These are phyloP conservation scores for Psittacula echo DNA, from an alignment of 2,797 vertebrate genomes.

Conservation along the genomic window DNA sequence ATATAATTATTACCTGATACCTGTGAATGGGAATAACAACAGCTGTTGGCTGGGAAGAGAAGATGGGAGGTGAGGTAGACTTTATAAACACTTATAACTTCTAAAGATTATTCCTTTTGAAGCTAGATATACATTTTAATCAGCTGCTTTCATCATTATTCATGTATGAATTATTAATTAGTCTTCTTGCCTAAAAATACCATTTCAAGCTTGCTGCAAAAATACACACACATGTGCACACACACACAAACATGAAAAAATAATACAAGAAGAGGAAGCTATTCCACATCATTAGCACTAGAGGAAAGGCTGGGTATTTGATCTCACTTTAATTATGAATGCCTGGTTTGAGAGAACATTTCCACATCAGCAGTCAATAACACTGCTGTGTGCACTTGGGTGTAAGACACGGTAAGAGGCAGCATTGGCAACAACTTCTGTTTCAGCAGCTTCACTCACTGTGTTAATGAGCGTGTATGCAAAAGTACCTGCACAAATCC, in stretches of 20 bases:
- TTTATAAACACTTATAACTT: conserved; percentile 72
- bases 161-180: conserved; percentile 92
- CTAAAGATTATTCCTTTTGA: conserved; percentile 82
- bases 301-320: conserved; percentile 81
- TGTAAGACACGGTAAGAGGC: conserved; percentile 3
- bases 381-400: neutral
- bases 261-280: conserved; percentile 60
- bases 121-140: conserved; percentile 91
- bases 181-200: conserved; percentile 78
- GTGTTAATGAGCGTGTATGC: neutral
- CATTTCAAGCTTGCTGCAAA: conserved; percentile 57
- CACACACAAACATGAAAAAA: conserved; percentile 63
- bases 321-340: conserved; percentile 86
- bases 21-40: neutral
- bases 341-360: conserved; percentile 73
- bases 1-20: neutral
- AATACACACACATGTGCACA: neutral
- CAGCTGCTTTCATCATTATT: conserved; percentile 90
- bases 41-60: conserved; percentile 11
- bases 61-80: conserved; percentile 37
- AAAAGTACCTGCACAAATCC: neutral
- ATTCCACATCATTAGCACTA: conserved; percentile 81
- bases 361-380: conserved; percentile 69
- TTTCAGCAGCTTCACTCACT: conserved; percentile 5
- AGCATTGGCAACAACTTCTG: neutral